Conservation (phyloP, 2,888 invertebrate species). For the Busseola fusca region DNA sequence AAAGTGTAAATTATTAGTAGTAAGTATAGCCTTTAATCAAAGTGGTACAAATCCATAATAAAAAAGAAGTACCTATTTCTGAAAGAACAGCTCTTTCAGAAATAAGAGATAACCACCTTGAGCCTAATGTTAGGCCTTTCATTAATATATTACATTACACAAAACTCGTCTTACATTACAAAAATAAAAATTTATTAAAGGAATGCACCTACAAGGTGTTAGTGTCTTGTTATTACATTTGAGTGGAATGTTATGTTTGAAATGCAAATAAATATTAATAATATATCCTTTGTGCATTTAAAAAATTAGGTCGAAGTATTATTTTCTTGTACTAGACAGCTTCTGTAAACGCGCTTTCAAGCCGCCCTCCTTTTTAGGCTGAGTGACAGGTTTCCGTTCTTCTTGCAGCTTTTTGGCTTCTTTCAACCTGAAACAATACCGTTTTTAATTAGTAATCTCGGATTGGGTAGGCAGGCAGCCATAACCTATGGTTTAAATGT, state of each 20-base stretch:
- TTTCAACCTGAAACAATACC: conserved; percentile 84
- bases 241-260: conserved; percentile 54
- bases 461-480: too few relatives aligned
- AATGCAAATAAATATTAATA: conserved; percentile 48
- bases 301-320: conserved; percentile 45
- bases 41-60: too few relatives aligned
- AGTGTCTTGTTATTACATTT: conserved; percentile 19
- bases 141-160: conserved; percentile 33
- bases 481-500: not conserved
- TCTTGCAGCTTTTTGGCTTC: conserved; percentile 89
- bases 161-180: conserved; percentile 38
- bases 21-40: too few relatives aligned
- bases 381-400: conserved; percentile 87
- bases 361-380: conserved; percentile 91
- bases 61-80: too few relatives aligned
- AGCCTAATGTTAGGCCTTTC: conserved; percentile 50
- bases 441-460: not conserved
- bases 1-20: too few relatives aligned
- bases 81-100: not conserved
- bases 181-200: conserved; percentile 33
- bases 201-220: conserved; percentile 35
- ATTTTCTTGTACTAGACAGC: conserved; percentile 82
- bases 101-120: not conserved
- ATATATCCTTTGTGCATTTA: conserved; percentile 55
- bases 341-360: conserved; percentile 91